Evolutionary conservation across 1,140 invertebrate species (phyloP), one percentile per base, ranked within the genome.

Genomic region (Pygmarrhopalites habei): DNA sequence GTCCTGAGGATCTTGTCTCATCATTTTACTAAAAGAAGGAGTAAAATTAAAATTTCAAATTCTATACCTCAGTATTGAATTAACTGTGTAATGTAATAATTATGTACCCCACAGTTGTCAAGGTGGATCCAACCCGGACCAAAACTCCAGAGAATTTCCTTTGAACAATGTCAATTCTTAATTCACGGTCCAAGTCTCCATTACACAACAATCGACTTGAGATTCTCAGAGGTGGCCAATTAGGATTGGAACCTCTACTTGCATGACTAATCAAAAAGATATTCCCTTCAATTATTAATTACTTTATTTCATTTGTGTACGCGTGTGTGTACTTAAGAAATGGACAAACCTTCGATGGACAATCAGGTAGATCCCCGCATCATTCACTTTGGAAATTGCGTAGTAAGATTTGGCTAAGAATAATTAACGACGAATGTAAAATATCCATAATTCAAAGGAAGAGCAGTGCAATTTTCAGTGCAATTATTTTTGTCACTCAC

Each of bases 131-230:
- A 66, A 82, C 78, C 1, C 77, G 66, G 63, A 77, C 76, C 72
- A 81, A 78, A 47, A 73, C 69, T 19, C 78, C 77, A 67, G 65
- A 74, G 10, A 63, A 51, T 58, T 74, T 75, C 69, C 73, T 75
- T 62, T 78, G 73, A 64, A 71, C 76, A 60, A 74, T 76, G 26
- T 73, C 67, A 49, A 79, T 64, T 72, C 75, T 73, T 15, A 78
- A 67, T 60, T 67, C 74, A 0, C 82, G 76, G 60, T 84, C 79
- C 68, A 79, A 77, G 72, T 86, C 83, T 10, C 82, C 82, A 73
- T 82, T 81, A 72, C 83, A 71, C 23, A 71, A 44, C 28, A 60
- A 52, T 7, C 65, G 39, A 10, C 68, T n/a, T 1, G 65, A 52
- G 19, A 67, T 61, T 28, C 55, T 66, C 25, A 28, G 10, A n/a